Conservation (phyloP, 2,113 vertebrate genomes). For the Balaenoptera acutorostrata region DNA sequence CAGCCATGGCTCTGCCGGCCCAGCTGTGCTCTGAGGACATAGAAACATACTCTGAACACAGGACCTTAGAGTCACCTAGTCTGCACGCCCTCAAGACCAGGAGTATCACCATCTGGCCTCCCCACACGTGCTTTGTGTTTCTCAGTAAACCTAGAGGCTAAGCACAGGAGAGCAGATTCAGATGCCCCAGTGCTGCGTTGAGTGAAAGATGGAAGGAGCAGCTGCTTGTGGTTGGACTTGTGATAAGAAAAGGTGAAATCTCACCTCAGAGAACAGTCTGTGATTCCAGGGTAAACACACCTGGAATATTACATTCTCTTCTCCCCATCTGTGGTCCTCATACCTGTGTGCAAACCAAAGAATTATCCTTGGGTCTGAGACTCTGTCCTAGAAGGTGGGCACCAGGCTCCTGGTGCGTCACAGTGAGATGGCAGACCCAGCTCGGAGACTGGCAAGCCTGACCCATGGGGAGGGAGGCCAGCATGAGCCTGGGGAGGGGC, state of each 20-base stretch:
- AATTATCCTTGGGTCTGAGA: not conserved
- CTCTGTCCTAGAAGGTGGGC: not conserved
- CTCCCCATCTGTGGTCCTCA: not conserved
- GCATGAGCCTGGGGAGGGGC: not conserved
- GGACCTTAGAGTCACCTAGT: not conserved
- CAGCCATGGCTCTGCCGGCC: not conserved
- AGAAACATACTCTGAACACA: not conserved
- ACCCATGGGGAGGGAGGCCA: not conserved
- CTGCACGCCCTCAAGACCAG: rapidly evolving
- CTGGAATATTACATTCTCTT: not conserved
- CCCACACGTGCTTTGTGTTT: not conserved
- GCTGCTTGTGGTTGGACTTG: not conserved
- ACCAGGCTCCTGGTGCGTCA: not conserved
- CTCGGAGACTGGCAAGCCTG: not conserved
- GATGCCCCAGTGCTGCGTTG: rapidly evolving
- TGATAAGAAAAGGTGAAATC: not conserved
- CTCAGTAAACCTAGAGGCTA: not conserved
- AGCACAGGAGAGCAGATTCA: not conserved
- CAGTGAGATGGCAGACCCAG: not conserved
- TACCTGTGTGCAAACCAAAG: not conserved
- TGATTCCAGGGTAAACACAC: not conserved
- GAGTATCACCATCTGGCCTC: not conserved
- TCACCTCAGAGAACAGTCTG: not conserved
- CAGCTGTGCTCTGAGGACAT: not conserved
- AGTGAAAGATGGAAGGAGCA: not conserved